phyloP scores from a whole-genome alignment of 2,888 invertebrate species.

The Arenicola marina region DNA sequence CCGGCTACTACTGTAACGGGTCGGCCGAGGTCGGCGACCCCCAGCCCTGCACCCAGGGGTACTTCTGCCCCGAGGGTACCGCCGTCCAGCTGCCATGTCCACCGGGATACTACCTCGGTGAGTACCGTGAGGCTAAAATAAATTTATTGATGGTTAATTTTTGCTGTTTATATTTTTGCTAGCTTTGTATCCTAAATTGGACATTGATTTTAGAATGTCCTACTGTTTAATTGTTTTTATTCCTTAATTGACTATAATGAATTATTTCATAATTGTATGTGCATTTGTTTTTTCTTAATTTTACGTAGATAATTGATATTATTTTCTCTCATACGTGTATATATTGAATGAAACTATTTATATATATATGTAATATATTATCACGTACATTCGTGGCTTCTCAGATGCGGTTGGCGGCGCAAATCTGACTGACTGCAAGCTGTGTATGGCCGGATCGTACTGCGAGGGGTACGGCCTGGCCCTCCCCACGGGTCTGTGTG shows the following conservation, averaged over 20 bases:
- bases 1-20: constrained; percentile 55
- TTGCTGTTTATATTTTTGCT: too few relatives aligned
- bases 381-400: constrained; percentile 9
- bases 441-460: constrained; percentile 52
- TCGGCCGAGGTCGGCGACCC: constrained; percentile 48
- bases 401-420: constrained; percentile 44
- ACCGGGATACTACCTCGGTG: constrained; percentile 53
- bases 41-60: constrained; percentile 41
- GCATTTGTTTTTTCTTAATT: too few relatives aligned
- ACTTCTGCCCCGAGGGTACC: constrained; percentile 53
- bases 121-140: too few relatives aligned
- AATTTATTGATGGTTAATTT: too few relatives aligned
- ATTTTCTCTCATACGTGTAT: neutral
- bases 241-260: too few relatives aligned
- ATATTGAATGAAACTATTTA: neutral
- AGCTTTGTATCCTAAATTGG: too few relatives aligned
- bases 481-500: constrained; percentile 45
- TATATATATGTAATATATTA: neutral
- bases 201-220: too few relatives aligned
- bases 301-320: constrained; percentile 5
- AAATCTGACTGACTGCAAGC: constrained; percentile 46
- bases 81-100: constrained; percentile 43
- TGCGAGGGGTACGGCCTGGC: constrained; percentile 50
- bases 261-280: too few relatives aligned
- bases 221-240: too few relatives aligned